Evolutionary conservation across 2,797 vertebrate species (phyloP).

Genomic region (Iguana delicatissima): DNA sequence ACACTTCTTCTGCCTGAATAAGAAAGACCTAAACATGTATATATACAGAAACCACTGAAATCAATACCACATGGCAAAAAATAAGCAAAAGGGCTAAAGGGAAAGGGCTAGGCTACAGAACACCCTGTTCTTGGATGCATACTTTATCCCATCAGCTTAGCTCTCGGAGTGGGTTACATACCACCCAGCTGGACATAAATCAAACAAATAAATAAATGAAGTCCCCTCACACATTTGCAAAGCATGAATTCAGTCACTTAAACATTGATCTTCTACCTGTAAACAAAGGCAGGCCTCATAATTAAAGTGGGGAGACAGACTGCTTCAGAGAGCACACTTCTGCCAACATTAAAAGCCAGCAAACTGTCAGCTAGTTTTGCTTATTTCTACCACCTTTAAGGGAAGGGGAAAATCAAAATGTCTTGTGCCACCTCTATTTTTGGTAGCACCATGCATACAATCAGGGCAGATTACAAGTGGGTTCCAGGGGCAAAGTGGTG

Average conservation of each 20-base stretch:
- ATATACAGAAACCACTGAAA: background rate
- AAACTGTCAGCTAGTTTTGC: background rate
- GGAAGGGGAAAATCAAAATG: background rate
- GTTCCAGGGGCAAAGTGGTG: background rate
- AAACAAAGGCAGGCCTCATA: background rate
- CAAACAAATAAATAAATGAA: too few species aligned
- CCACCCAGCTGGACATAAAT: too few species aligned
- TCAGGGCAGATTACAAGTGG: background rate
- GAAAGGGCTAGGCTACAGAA: background rate
- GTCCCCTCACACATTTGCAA: background rate
- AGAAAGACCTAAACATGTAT: background rate
- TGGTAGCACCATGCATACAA: background rate
- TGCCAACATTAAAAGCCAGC: background rate
- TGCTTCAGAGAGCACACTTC: background rate
- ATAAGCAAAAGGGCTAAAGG: background rate
- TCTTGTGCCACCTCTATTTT: background rate
- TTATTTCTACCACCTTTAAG: background rate
- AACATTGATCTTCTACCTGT: background rate
- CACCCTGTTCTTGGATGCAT: background rate
- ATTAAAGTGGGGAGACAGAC: background rate
- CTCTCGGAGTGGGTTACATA: background rate
- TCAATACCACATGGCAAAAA: too few species aligned
- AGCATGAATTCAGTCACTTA: background rate
- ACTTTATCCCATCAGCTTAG: background rate
- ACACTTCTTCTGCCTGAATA: background rate